Evolutionary conservation across 2,113 vertebrate genomes (phyloP), one percentile per base, ranked within the genome.

Genomic region (Xenopus laevis): DNA sequence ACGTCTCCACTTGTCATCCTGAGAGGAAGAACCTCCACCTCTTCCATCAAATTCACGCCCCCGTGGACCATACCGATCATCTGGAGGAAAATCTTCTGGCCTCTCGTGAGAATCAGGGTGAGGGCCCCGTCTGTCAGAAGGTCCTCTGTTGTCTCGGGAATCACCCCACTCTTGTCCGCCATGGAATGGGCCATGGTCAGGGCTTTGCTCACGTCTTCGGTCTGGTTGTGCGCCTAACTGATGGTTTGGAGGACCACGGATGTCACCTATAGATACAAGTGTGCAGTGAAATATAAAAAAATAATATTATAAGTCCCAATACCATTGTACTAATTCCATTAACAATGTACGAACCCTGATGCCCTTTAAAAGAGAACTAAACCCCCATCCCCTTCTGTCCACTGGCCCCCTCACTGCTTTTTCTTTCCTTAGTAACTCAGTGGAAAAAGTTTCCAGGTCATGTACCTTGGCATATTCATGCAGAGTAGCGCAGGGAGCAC

Each of bases 1-100:
- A 78, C 91, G 89, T 80, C 97, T 95, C 97, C 97, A 99, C 77
- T 90, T 90, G 47, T 99, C 96, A 13, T 95, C 95, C 67, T 91
- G 92, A 65, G 90, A 0, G 0, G 87, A 83, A 3, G 90, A 88
- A 20, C 74, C 50, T 68, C 88, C 90, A 81, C 89, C 88, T 80
- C 92, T 84, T 13, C 89, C 91, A 79, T 93, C 92, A 86, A 93
- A 92, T 71, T 93, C 92, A 16, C 91, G 86, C 47, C 89, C 74
- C 0, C 91, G 85, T 55, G 90, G 91, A 78, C 88, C 87, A 66
- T 89, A 93, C 79, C 91, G 87, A 79, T 91, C 94, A 62, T 95
- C 90, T 0, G 87, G 78, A 59, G 96, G 95, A 83, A 92, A 99
- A 69, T 96, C 94, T 4, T 93, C 92, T 0, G 90, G 83, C 79